phyloP scores from a whole-genome alignment of 1,140 invertebrate species.

The Lepeophtheirus salmonis region DNA sequence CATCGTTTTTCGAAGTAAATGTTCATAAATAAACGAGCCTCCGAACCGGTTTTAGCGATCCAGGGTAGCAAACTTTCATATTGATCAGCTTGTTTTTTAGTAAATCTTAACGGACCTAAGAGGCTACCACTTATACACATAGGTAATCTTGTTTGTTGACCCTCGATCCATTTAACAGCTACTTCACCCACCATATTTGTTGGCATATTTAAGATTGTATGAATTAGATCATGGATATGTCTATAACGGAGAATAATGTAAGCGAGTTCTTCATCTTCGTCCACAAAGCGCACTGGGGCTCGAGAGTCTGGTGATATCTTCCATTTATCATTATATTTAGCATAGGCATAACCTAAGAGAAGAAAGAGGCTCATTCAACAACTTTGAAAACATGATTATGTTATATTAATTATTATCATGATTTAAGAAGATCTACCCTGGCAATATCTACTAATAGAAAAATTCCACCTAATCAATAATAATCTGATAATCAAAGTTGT shows the following conservation, averaged over 20 bases:
- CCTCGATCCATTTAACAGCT: conserved; percentile 92
- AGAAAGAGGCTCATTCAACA: no score
- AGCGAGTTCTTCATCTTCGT: conserved; percentile 62
- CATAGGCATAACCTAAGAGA: conserved; percentile 15
- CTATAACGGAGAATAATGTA: conserved; percentile 94
- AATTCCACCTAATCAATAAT: neutral
- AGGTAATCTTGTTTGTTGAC: conserved; percentile 63
- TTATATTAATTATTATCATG: no score
- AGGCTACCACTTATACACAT: conserved; percentile 73
- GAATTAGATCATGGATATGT: conserved; percentile 85
- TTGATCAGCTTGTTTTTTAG: conserved; percentile 46
- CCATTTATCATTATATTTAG: conserved; percentile 28
- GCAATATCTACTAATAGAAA: neutral
- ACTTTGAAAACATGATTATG: no score
- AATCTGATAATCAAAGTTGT: neutral
- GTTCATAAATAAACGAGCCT: conserved; percentile 52
- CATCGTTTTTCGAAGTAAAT: conserved; percentile 85
- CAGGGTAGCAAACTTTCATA: conserved; percentile 70
- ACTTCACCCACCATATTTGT: conserved; percentile 86
- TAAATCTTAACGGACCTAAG: conserved; percentile 57
- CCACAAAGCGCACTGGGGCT: conserved; percentile 66
- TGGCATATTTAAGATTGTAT: conserved; percentile 73
- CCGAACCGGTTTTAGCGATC: conserved; percentile 58
- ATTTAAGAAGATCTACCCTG: neutral
- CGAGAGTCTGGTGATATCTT: conserved; percentile 83